phyloP scores from a whole-genome alignment of 1,140 invertebrate genomes.

The Temnothorax curvispinosus region DNA sequence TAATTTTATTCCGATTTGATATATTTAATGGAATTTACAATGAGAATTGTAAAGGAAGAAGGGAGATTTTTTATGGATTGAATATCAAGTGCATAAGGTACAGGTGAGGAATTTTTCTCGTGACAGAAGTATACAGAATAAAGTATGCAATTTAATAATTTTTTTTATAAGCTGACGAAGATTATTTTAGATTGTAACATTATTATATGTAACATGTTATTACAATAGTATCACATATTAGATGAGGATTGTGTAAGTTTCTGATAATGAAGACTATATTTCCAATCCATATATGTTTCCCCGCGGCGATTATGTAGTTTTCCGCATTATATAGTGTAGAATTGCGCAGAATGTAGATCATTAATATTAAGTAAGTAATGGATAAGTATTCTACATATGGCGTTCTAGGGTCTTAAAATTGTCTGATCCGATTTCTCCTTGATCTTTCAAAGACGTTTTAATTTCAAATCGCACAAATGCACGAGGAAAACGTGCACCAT shows the following conservation, averaged over 20 bases:
- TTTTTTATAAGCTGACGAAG: background rate
- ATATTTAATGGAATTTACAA: background rate
- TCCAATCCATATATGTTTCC: conserved; percentile 19
- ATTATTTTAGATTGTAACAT: background rate
- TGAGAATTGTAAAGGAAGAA: background rate
- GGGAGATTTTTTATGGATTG: background rate
- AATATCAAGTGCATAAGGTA: background rate
- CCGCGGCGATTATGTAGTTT: conserved; percentile 8
- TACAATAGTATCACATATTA: background rate
- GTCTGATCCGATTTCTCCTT: background rate
- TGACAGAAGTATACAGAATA: background rate
- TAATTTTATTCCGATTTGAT: conserved; percentile 3
- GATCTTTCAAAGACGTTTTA: conserved; percentile 8
- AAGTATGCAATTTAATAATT: background rate
- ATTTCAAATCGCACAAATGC: conserved; percentile 17
- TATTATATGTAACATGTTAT: background rate
- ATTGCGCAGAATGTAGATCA: background rate
- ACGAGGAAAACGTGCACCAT: background rate
- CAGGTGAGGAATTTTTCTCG: background rate
- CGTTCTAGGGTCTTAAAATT: conserved; percentile 8
- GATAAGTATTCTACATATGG: background rate
- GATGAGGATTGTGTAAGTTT: background rate
- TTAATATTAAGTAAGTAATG: conserved; percentile 19
- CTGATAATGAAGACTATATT: background rate
- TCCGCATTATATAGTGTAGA: background rate